Conservation (phyloP, 2,797 vertebrate genomes). For the Gephyroberyx darwinii region DNA sequence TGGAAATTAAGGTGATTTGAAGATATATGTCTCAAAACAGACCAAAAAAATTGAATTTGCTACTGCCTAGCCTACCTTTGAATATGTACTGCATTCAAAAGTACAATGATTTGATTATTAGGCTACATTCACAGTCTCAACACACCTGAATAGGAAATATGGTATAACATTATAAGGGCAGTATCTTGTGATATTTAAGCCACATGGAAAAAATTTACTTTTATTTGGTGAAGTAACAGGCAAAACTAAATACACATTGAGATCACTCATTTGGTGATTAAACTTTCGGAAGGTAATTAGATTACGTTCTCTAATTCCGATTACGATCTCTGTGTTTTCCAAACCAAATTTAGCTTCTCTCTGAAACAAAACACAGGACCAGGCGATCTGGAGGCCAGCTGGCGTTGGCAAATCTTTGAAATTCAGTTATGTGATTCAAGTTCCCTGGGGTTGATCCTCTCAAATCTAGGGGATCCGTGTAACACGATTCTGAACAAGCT, state of each 20-base stretch:
- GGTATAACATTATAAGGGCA: neutral
- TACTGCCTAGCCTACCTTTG: constrained; percentile 5
- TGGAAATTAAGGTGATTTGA: neutral
- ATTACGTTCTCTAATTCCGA: neutral
- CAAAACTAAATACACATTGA: constrained; percentile 2
- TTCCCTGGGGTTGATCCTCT: constrained; percentile 36
- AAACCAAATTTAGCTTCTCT: constrained; percentile 20
- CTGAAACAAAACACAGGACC: constrained; percentile 1
- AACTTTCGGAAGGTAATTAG: neutral
- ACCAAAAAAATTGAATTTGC: neutral
- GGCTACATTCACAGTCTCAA: neutral
- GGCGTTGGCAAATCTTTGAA: constrained; percentile 61
- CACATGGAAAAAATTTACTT: neutral
- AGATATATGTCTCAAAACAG: neutral
- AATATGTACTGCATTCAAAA: neutral
- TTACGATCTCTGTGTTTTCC: neutral
- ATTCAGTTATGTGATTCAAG: constrained; percentile 64
- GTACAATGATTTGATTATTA: constrained; percentile 1
- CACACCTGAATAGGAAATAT: neutral
- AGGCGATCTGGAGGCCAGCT: constrained; percentile 1
- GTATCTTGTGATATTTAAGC: neutral
- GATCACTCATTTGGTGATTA: too few relatives aligned
- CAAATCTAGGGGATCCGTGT: constrained; percentile 62
- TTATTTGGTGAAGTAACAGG: neutral
- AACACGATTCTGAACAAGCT: constrained; percentile 74